Evolutionary conservation across 1,140 invertebrate genomes (phyloP).

Genomic region (Heliconius himera): DNA sequence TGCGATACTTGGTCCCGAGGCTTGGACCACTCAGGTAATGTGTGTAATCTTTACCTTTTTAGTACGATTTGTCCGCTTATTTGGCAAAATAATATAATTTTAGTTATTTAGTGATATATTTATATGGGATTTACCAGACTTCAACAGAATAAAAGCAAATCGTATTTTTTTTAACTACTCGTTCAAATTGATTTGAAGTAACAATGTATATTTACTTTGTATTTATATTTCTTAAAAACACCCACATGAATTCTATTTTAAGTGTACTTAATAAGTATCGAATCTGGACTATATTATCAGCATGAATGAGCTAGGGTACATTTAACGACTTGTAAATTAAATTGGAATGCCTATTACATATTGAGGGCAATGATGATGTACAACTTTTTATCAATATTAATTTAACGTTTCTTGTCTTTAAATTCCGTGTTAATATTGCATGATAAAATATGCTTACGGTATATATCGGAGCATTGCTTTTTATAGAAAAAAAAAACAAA

Average conservation of each 20-base stretch:
- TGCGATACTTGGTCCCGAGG: slow-evolving; percentile 90
- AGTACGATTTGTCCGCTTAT: neutral
- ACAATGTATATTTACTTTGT: neutral
- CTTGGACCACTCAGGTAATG: slow-evolving; percentile 88
- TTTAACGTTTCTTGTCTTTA: neutral
- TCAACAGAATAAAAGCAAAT: neutral
- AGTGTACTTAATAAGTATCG: slow-evolving; percentile 2
- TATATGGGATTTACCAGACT: neutral
- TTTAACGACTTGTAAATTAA: neutral
- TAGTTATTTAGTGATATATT: neutral
- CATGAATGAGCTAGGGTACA: neutral
- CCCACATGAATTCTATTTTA: slow-evolving; percentile 54
- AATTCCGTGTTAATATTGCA: slow-evolving; percentile 9
- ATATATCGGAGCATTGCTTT: neutral
- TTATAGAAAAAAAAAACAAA: neutral
- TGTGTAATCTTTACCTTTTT: slow-evolving; percentile 34
- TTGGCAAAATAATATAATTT: neutral
- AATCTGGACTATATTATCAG: neutral
- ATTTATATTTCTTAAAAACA: slow-evolving; percentile 57
- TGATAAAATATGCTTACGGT: slow-evolving; percentile 9
- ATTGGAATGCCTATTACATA: slow-evolving; percentile 3
- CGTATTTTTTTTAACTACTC: neutral
- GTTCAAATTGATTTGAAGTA: neutral
- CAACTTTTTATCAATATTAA: neutral
- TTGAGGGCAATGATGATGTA: neutral